Evolutionary conservation across 2,113 vertebrate species (phyloP).

Genomic region (Anarrhichthys ocellatus): DNA sequence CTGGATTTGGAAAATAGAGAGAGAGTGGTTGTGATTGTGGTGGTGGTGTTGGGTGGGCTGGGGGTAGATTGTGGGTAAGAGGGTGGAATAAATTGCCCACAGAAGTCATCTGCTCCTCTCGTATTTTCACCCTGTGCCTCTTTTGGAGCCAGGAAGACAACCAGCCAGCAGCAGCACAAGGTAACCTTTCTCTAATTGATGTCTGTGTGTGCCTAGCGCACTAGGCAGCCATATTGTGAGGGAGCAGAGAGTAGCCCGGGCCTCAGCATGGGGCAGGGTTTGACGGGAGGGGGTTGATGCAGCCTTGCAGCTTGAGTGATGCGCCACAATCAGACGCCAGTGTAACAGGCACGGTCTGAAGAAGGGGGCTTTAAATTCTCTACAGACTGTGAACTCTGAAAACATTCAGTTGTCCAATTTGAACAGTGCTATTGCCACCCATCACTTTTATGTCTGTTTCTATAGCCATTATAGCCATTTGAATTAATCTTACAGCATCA

Average conservation of each 20-base stretch:
- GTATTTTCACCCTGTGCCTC: constrained; percentile 45
- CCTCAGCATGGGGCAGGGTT: constrained; percentile 65
- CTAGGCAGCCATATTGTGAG: constrained; percentile 73
- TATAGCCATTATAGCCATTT: background rate
- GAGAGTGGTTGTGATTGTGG: background rate
- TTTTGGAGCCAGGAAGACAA: constrained; percentile 61
- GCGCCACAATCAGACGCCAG: constrained; percentile 55
- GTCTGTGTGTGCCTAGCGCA: constrained; percentile 67
- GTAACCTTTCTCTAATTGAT: constrained; percentile 87
- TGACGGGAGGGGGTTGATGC: constrained; percentile 67
- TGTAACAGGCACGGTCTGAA: constrained; percentile 41
- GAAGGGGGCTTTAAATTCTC: constrained; percentile 26
- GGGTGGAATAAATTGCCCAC: constrained; percentile 55
- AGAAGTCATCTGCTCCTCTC: constrained; percentile 50
- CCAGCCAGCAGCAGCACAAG: constrained; percentile 74
- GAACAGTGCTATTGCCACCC: background rate
- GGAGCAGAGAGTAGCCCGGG: constrained; percentile 60
- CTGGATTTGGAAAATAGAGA: constrained; percentile 43
- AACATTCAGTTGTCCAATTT: background rate
- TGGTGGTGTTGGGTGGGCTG: background rate
- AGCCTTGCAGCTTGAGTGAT: constrained; percentile 64
- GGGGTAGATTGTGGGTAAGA: constrained; percentile 38
- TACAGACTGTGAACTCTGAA: constrained; percentile 11
- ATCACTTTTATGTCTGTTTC: background rate
- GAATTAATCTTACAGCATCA: background rate